A percentile compares a stretch with the other conserved stretches of the same genome.
Evolutionary conservation across 2,113 vertebrate genomes (phyloP).

Genomic region (Theristicus caerulescens): DNA sequence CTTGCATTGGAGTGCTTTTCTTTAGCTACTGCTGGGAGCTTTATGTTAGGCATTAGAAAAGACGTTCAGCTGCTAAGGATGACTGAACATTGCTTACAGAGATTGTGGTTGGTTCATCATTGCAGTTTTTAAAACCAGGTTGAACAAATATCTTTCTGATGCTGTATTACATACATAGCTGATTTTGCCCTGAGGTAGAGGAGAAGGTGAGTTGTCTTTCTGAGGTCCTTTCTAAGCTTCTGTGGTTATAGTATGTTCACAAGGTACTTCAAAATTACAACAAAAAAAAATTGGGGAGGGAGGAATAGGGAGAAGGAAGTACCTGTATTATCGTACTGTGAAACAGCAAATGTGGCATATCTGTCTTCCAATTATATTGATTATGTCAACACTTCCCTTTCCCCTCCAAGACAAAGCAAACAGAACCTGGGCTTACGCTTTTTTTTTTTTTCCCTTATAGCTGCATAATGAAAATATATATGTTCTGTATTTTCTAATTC

Average conservation of each 20-base stretch:
- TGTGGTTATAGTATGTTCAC: neutral
- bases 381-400: neutral
- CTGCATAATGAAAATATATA: neutral
- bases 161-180: neutral
- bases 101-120: neutral
- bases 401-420: neutral
- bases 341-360: neutral
- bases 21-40: neutral
- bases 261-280: neutral
- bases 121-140: neutral
- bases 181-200: neutral
- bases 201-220: neutral
- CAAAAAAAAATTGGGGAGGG: rapidly evolving
- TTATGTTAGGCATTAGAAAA: neutral
- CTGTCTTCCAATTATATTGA: neutral
- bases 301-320: neutral
- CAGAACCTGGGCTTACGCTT: neutral
- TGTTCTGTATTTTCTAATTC: neutral
- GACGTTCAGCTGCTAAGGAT: neutral
- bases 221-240: neutral
- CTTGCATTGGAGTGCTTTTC: neutral
- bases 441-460: neutral
- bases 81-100: neutral
- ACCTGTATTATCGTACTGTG: neutral
- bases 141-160: neutral